phyloP scores from a whole-genome alignment of 92 coral and sea anemone species.

The Phymanthus crucifer region DNA sequence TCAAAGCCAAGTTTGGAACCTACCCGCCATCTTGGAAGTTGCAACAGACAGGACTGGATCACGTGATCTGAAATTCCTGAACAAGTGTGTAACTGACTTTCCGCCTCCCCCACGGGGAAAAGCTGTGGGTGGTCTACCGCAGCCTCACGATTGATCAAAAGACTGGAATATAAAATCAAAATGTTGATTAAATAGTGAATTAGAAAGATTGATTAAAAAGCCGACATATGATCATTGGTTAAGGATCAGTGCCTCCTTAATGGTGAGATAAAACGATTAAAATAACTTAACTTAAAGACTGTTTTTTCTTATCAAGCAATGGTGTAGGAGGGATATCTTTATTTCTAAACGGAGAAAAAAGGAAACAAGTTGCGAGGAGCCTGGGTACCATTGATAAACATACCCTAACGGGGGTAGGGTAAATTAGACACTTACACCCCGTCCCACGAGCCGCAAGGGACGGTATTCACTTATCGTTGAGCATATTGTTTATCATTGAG shows the following conservation, averaged over 20 bases:
- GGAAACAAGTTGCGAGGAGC: not conserved
- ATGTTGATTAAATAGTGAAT: not conserved
- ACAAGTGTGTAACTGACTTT: slow-evolving; percentile 3
- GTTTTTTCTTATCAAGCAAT: not conserved
- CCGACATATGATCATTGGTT: not conserved
- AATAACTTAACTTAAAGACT: not conserved
- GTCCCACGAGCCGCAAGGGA: not conserved
- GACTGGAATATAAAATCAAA: not conserved
- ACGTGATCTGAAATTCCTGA: slow-evolving; percentile 63
- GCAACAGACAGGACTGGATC: slow-evolving; percentile 87
- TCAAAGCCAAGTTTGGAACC: slow-evolving; percentile 67
- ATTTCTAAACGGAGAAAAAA: not conserved
- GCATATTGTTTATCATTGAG: not conserved
- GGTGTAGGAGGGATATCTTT: not conserved
- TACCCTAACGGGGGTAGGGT: not conserved
- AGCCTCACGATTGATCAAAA: not conserved
- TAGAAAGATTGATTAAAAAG: not conserved
- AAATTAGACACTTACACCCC: not conserved
- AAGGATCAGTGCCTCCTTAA: not conserved
- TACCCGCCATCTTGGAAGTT: slow-evolving; percentile 99
- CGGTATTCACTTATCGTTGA: not conserved
- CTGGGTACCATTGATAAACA: not conserved
- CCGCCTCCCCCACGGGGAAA: not conserved
- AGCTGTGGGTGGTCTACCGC: not conserved
- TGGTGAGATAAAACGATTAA: not conserved